Evolutionary conservation across 1,140 invertebrate genomes (phyloP), one percentile per base, ranked within the genome.

Genomic region (Papilio polyxenes): DNA sequence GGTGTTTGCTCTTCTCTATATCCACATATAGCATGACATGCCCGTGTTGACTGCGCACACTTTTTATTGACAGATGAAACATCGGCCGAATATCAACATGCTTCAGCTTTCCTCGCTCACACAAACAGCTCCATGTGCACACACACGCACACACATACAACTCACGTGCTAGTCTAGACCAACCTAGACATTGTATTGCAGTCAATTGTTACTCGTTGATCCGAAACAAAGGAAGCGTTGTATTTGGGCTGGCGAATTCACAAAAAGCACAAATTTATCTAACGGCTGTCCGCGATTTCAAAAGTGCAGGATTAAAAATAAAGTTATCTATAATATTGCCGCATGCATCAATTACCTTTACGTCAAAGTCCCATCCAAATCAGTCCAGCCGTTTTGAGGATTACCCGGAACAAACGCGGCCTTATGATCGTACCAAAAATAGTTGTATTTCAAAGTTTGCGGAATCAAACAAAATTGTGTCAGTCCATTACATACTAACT

Each of bases 51-150:
- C 10, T 53, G 51, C 10, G 10, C 51, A 17, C 4, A 65, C 76
- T 78, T 37, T 78, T 78, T 78, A 78, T 78, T 78, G 20, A 78
- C 76, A 8, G 20, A 51, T 17, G 51, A 78, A 78, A 78, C 76
- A 78, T 56, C 76, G 75, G 23, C 51, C 20, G 23, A 78, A 49
- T 20, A 78, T 65, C 62, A 65, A 65, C 62, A 78, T 20, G 49
- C 48, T 49, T 37, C 13, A 78, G 53, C 51, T 78, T 59, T 78
- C 76, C 31, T 17, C 13, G 31, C 44, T 4, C 53, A 56, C 75
- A 78, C 51, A 53, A 10, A 51, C 20, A 56, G 7, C 31, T 49
- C 10, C 44, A 76, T 20, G 44, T 76, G 4, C 20, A 76, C 10
- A 75, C 20, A 76, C 10, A 75, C 48, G n/a, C 74, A 77, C 62